Percentiles rank a stretch among this genome's conserved stretches.
These are phyloP conservation scores for Nothocercus nigrocapillus DNA, from an alignment of 2,113 vertebrate genomes.

Conservation along the genomic window DNA sequence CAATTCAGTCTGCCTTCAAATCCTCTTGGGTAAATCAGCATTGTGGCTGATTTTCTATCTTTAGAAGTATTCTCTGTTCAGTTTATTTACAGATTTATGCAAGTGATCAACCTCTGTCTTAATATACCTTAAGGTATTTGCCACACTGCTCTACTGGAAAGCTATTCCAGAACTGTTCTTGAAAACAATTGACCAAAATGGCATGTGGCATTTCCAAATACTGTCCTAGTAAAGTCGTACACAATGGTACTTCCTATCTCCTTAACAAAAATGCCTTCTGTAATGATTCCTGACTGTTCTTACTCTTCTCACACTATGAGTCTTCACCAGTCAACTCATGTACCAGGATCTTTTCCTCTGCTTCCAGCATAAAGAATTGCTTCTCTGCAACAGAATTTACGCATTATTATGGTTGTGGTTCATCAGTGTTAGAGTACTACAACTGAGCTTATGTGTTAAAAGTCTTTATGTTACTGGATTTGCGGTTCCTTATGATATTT, in stretches of 20 bases:
- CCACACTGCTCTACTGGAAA: neutral
- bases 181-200: neutral
- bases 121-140: neutral
- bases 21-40: neutral
- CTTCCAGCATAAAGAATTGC: neutral
- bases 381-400: neutral
- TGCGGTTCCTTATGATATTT: neutral
- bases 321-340: neutral
- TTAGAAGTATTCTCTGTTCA: neutral
- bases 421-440: neutral
- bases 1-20: neutral
- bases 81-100: conserved; percentile 6
- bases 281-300: neutral
- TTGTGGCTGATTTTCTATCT: neutral
- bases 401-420: neutral
- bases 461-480: neutral
- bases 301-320: neutral
- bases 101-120: neutral
- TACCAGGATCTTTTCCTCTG: no score
- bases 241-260: neutral
- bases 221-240: neutral
- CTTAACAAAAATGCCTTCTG: neutral
- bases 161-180: neutral
- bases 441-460: neutral
- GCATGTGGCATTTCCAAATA: accelerated